A percentile compares a stretch with the other conserved stretches of the same genome.
Conservation (phyloP, 1,140 invertebrate genomes). For the Carcinoscorpius rotundicauda region DNA sequence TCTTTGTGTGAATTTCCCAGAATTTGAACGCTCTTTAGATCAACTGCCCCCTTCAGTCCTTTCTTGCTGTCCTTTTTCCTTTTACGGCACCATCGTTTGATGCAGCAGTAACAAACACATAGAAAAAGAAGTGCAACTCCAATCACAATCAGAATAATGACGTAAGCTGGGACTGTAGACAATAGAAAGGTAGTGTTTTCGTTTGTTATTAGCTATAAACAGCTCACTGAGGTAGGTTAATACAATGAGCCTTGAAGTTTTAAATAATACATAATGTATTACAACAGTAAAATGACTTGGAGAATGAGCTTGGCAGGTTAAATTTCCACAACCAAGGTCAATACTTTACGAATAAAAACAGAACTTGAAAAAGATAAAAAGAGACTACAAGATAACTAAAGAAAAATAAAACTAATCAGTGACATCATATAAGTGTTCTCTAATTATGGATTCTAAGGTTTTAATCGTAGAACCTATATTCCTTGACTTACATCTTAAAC, state of each 20-base stretch:
- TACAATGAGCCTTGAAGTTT: neutral
- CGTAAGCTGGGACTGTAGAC: constrained; percentile 48
- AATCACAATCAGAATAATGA: constrained; percentile 54
- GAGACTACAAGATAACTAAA: too few relatives aligned
- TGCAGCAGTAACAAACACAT: constrained; percentile 84
- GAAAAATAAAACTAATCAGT: too few relatives aligned
- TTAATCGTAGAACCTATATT: too few relatives aligned
- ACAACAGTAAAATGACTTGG: neutral
- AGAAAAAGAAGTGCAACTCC: constrained; percentile 60
- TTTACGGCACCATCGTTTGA: constrained; percentile 86
- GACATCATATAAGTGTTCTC: too few relatives aligned
- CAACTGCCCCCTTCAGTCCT: constrained; percentile 83
- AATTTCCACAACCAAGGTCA: neutral
- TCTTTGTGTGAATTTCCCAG: constrained; percentile 93
- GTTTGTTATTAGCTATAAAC: neutral
- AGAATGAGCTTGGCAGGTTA: neutral
- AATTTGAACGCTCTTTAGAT: constrained; percentile 89
- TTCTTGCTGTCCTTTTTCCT: constrained; percentile 93
- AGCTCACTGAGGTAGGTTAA: neutral
- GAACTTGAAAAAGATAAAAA: too few relatives aligned
- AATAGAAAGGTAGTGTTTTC: neutral
- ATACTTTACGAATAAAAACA: too few relatives aligned
- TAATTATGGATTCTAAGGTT: too few relatives aligned
- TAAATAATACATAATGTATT: neutral
- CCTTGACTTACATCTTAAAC: too few relatives aligned